phyloP scores from a whole-genome alignment of 2,888 invertebrate species.

The Drosophila maculinotata region DNA sequence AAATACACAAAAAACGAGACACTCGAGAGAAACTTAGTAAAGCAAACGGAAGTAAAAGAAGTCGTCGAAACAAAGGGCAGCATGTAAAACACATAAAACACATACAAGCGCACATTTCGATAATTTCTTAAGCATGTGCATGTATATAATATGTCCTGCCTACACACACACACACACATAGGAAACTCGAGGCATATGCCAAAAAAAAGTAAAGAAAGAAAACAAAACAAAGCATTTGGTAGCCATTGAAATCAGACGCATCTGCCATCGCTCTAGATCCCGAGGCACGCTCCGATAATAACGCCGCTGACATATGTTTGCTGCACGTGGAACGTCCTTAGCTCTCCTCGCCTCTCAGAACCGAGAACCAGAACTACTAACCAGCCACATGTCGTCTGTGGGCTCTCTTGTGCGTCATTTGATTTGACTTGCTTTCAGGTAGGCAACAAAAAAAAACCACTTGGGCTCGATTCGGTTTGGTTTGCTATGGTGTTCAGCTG shows the following conservation, averaged over 20 bases:
- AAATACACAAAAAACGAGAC: constrained; percentile 30
- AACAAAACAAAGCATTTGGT: constrained; percentile 37
- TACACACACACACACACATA: constrained; percentile 6
- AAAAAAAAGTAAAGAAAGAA: constrained; percentile 14
- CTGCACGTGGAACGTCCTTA: constrained; percentile 47
- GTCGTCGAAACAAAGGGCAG: constrained; percentile 32
- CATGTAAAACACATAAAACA: constrained; percentile 24
- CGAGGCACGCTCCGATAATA: constrained; percentile 51
- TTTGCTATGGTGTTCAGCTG: constrained; percentile 3
- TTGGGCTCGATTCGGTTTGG: constrained; percentile 8
- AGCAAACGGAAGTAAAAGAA: constrained; percentile 67
- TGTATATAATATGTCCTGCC: constrained; percentile 26
- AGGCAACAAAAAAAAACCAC: constrained; percentile 16
- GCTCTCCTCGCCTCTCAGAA: constrained; percentile 13
- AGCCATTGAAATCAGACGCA: constrained; percentile 46
- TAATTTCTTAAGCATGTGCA: constrained; percentile 25
- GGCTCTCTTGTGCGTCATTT: constrained; percentile 38
- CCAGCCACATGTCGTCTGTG: constrained; percentile 42
- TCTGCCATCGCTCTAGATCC: constrained; percentile 38
- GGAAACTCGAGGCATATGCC: constrained; percentile 12
- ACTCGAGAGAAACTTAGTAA: constrained; percentile 47
- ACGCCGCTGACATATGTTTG: constrained; percentile 49
- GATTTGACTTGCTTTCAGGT: constrained; percentile 51
- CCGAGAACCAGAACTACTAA: constrained; percentile 1
- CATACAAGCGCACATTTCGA: constrained; percentile 30